Evolutionary conservation across 2,888 invertebrate species (phyloP).

Genomic region (Proisotoma minuta): DNA sequence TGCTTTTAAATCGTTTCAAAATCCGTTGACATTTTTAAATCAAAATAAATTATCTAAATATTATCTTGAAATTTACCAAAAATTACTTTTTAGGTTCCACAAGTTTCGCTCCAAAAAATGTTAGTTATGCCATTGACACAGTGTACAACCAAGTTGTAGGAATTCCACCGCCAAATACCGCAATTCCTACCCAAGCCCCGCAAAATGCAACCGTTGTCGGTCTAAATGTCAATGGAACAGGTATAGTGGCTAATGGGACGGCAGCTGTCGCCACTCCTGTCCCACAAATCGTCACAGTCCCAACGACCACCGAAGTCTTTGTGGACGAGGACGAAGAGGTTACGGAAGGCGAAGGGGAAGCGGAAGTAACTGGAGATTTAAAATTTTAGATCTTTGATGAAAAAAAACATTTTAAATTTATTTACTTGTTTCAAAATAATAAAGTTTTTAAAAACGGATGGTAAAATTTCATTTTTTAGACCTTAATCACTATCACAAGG

Average conservation of each 20-base stretch:
- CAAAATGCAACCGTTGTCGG: neutral
- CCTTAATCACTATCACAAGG: too few relatives aligned
- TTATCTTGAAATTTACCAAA: too few relatives aligned
- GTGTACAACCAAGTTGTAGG: conserved; percentile 36
- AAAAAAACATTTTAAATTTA: too few relatives aligned
- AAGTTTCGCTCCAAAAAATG: conserved; percentile 29
- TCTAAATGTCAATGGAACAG: neutral
- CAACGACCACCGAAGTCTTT: neutral
- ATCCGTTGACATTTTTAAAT: too few relatives aligned
- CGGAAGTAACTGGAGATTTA: neutral
- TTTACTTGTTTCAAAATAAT: too few relatives aligned
- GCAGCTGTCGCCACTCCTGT: conserved; percentile 1
- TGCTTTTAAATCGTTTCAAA: too few relatives aligned
- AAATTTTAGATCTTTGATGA: neutral
- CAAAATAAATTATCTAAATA: too few relatives aligned
- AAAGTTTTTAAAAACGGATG: too few relatives aligned
- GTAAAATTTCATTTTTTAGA: too few relatives aligned
- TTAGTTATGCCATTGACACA: conserved; percentile 21
- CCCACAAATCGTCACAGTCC: neutral
- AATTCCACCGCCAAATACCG: conserved; percentile 20
- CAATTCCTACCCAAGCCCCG: neutral
- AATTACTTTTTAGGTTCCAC: conserved; percentile 15
- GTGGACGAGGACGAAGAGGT: conserved; percentile 31
- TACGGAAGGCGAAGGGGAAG: neutral
- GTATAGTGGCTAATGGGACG: conserved; percentile 5